A percentile compares a stretch with the other conserved stretches of the same genome.
These are phyloP conservation scores for Thamnophis elegans DNA, from an alignment of 2,797 vertebrate species.

Conservation along the genomic window DNA sequence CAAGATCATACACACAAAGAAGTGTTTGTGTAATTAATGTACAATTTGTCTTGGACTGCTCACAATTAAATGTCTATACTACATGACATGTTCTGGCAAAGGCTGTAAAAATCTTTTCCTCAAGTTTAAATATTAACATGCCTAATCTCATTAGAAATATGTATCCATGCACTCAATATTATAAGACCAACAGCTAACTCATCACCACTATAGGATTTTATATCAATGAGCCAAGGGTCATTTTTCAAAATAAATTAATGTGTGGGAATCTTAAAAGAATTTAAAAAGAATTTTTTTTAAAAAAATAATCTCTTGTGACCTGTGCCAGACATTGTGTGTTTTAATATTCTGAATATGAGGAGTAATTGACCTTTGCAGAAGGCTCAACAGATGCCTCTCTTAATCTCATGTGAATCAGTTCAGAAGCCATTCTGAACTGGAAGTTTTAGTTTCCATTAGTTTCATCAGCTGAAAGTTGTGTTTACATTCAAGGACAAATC, in stretches of 20 bases:
- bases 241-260: slow-evolving; percentile 47
- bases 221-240: slow-evolving; percentile 23
- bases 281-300: neutral
- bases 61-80: neutral
- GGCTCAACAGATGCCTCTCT: neutral
- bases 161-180: slow-evolving; percentile 11
- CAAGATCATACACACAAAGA: neutral
- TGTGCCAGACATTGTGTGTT: neutral
- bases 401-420: neutral
- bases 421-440: neutral
- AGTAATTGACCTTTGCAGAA: neutral
- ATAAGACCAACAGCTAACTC: slow-evolving; percentile 48
- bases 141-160: neutral
- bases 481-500: neutral
- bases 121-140: neutral
- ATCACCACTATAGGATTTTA: slow-evolving; percentile 42
- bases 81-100: neutral
- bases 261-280: neutral
- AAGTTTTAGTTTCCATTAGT: neutral
- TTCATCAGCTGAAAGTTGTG: neutral
- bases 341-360: neutral
- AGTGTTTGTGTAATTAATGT: neutral
- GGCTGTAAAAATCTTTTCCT: neutral
- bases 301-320: neutral
- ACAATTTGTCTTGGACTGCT: neutral